Evolutionary conservation across 92 coral and sea anemone species (phyloP), one percentile per base, ranked within the genome.

Genomic region (Galaxea fascicularis): DNA sequence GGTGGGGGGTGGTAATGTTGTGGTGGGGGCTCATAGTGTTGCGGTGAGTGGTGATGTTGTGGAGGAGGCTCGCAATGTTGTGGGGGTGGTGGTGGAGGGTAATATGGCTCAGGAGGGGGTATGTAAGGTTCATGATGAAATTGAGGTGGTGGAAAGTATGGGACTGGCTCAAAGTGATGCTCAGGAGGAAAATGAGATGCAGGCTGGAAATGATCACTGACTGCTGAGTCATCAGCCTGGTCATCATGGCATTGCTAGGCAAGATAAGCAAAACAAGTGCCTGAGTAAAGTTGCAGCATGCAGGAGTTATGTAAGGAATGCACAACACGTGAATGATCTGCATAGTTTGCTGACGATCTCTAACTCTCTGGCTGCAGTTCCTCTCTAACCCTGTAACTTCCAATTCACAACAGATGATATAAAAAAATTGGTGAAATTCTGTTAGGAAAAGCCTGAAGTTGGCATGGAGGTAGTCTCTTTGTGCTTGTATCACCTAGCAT

Each of bases 241-340:
- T 82, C 86, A 18, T 69, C 95, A 74, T 56, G 87, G 93, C 93
- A 91, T 80, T 89, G 98, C 98, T 94, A 89, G 56, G 92, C 90
- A 82, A 82, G 86, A 85, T 77, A 90, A 88, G 92, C 90, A 91
- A 87, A 93, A 87, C 71, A 77, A 71, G 85, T 39, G 30, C 86
- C 72, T 85, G 87, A 88, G 83, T 83, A 60, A 28, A 82, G 63
- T 45, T 25, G 51, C 30, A 9, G 72, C 72, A 25, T 9, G 65
- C 52, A 30, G n/a, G 0, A 65, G 71, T 14, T 49, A 49, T 49
- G 71, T 29, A 29, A 65, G 66, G 14, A 31, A 15, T 29, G 49
- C 28, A 65, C 15, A 46, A 65, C 10, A 30, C 25, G 16, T 13
- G 13, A 14, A 25, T 62, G 68, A 15, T 25, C 18, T 63, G 39